phyloP scores from a whole-genome alignment of 1,140 invertebrate species.

The Macrotrachela quadricornifera region DNA sequence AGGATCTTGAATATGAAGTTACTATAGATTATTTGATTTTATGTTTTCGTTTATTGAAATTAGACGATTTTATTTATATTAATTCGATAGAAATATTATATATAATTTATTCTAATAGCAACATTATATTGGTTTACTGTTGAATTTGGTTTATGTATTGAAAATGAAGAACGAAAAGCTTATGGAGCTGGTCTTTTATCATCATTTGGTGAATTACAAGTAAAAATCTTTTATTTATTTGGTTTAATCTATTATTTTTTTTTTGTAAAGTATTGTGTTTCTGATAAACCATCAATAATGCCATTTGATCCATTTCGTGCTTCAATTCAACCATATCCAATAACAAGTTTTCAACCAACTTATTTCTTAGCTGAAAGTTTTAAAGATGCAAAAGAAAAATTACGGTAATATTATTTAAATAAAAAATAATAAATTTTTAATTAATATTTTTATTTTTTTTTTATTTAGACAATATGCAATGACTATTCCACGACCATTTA shows the following conservation, averaged over 20 bases:
- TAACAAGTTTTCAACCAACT: constrained; percentile 82
- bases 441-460: constrained; percentile 7
- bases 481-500: constrained; percentile 71
- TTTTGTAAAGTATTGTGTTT: constrained; percentile 50
- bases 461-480: constrained; percentile 58
- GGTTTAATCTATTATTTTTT: neutral
- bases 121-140: constrained; percentile 93
- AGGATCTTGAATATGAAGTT: too few species aligned
- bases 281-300: constrained; percentile 56
- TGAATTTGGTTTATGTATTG: constrained; percentile 69
- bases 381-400: constrained; percentile 79
- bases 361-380: constrained; percentile 89
- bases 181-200: constrained; percentile 85
- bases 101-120: constrained; percentile 44
- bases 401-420: constrained; percentile 46
- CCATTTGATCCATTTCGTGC: constrained; percentile 69
- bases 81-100: too few species aligned
- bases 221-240: constrained; percentile 11
- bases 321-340: constrained; percentile 68
- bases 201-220: constrained; percentile 78
- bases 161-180: constrained; percentile 65
- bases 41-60: neutral
- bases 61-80: neutral
- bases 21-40: too few species aligned
- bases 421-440: constrained; percentile 8